Evolutionary conservation across 2,797 vertebrate species (phyloP).

Genomic region (Rhinogobio ventralis): DNA sequence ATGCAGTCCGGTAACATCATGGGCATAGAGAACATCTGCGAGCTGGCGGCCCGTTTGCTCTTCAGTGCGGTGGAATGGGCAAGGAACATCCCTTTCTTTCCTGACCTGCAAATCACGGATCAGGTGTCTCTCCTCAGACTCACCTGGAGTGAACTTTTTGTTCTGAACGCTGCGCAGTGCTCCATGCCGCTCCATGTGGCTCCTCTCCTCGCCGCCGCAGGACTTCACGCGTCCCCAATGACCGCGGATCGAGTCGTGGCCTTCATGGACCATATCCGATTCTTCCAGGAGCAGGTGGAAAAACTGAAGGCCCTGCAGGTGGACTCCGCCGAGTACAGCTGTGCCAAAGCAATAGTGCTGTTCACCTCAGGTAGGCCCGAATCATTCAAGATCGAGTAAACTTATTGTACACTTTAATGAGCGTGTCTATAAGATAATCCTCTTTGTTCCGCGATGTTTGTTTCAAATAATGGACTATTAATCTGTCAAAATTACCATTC

Average conservation of each 20-base stretch:
- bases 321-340: conserved; percentile 96
- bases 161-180: conserved; percentile 95
- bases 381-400: background rate
- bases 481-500: conserved; percentile 27
- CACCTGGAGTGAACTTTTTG: conserved; percentile 97
- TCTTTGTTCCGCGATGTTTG: background rate
- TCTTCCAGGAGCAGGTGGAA: conserved; percentile 98
- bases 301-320: conserved; percentile 96
- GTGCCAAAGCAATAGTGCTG: conserved; percentile 95
- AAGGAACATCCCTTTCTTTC: conserved; percentile 97
- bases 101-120: conserved; percentile 96
- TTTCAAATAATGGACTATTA: background rate
- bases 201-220: conserved; percentile 92
- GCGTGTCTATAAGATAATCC: background rate
- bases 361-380: conserved; percentile 93
- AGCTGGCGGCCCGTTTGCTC: conserved; percentile 95
- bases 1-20: conserved; percentile 96
- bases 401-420: background rate
- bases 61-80: conserved; percentile 98
- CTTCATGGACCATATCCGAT: conserved; percentile 99
- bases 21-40: conserved; percentile 99
- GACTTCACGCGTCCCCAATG: conserved; percentile 96
- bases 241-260: conserved; percentile 95
- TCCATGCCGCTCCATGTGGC: conserved; percentile 96
- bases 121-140: conserved; percentile 95